phyloP scores from a whole-genome alignment of 1,140 invertebrate species.

The Cyclargus thomasi region DNA sequence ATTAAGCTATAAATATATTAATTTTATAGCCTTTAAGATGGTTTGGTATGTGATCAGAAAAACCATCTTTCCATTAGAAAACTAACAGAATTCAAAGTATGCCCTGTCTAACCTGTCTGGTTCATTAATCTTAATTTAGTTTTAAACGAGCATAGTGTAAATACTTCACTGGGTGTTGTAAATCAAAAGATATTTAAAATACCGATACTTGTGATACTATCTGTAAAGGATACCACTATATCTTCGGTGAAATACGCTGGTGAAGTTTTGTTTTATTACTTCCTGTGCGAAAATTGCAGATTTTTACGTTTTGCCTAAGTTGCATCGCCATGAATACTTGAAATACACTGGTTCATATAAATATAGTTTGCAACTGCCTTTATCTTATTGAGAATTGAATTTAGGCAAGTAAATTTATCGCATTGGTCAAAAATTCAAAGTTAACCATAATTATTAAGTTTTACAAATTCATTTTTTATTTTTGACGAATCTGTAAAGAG shows the following conservation, averaged over 20 bases:
- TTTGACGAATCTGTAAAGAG: too few species aligned
- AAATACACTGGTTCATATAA: too few species aligned
- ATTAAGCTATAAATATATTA: too few species aligned
- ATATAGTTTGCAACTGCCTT: too few species aligned
- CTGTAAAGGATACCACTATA: conserved; percentile 4
- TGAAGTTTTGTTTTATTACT: conserved; percentile 6
- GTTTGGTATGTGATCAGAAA: too few species aligned
- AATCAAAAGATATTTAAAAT: conserved; percentile 12
- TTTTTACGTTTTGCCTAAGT: not conserved
- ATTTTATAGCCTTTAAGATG: too few species aligned
- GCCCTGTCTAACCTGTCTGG: not conserved
- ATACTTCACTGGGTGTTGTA: not conserved
- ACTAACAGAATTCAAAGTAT: not conserved
- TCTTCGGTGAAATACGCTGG: not conserved
- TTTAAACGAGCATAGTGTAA: not conserved
- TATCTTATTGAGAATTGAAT: too few species aligned
- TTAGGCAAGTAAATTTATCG: too few species aligned
- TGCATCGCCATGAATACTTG: too few species aligned
- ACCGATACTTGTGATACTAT: not conserved
- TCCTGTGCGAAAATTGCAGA: not conserved
- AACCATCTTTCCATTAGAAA: not conserved
- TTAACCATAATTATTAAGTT: too few species aligned
- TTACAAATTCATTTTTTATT: too few species aligned
- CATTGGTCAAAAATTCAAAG: too few species aligned
- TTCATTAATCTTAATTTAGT: not conserved